Evolutionary conservation across 2,797 vertebrate genomes (phyloP).

Genomic region (Agapornis canus): DNA sequence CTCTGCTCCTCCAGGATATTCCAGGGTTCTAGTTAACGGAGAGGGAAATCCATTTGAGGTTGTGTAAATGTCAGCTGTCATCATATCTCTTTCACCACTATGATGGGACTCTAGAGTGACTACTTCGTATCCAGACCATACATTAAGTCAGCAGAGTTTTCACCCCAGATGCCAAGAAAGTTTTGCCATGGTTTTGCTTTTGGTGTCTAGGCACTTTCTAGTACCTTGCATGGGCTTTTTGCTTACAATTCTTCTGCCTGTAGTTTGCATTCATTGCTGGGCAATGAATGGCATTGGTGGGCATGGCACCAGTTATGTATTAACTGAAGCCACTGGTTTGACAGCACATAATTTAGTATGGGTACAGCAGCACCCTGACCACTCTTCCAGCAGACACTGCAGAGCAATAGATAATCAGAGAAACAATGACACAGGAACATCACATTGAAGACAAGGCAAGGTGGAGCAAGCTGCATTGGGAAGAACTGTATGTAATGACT

Average conservation of each 20-base stretch:
- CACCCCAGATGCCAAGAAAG: neutral
- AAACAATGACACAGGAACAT: neutral
- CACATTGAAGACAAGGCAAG: neutral
- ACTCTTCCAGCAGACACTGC: neutral
- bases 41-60: neutral
- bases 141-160: neutral
- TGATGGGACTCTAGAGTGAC: neutral
- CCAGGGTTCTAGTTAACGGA: neutral
- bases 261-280: neutral
- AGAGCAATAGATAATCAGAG: neutral
- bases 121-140: neutral
- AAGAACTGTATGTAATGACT: neutral
- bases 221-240: neutral
- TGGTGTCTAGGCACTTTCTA: neutral
- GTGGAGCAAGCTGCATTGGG: neutral
- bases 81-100: neutral
- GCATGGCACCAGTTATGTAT: fast-evolving
- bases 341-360: too few species aligned
- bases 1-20: neutral
- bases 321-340: neutral
- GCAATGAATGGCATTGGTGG: neutral
- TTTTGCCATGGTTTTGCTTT: neutral
- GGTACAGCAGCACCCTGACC: neutral
- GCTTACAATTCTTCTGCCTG: neutral
- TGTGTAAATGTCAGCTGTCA: neutral